phyloP scores from a whole-genome alignment of 2,888 invertebrate genomes.

The Proisotoma minuta region DNA sequence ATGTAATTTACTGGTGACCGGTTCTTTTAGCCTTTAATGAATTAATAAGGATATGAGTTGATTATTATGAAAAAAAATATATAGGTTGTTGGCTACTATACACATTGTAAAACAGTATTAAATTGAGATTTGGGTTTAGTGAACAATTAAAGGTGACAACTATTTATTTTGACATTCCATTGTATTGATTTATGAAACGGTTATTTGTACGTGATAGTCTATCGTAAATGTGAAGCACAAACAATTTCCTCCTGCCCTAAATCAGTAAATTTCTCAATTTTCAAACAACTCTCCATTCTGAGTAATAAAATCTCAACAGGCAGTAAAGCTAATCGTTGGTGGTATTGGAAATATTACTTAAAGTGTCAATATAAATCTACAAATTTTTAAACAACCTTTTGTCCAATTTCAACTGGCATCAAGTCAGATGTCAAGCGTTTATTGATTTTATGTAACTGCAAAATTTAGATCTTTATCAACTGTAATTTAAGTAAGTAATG shows the following conservation, averaged over 20 bases:
- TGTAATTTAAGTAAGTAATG: background rate
- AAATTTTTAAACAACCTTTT: too few species aligned
- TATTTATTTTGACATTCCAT: background rate
- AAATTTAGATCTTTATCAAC: background rate
- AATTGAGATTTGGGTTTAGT: background rate
- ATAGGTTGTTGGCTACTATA: too few species aligned
- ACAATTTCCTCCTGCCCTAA: background rate
- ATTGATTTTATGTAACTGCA: background rate
- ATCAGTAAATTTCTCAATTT: constrained; percentile 3
- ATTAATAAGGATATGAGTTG: too few species aligned
- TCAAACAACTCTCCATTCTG: background rate
- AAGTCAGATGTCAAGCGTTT: background rate
- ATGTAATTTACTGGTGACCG: too few species aligned
- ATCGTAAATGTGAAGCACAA: background rate
- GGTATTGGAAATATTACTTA: background rate
- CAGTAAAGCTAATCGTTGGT: background rate
- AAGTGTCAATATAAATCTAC: too few species aligned
- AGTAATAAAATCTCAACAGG: background rate
- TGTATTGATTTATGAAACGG: background rate
- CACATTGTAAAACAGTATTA: background rate
- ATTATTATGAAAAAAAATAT: too few species aligned
- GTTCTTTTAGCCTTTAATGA: too few species aligned
- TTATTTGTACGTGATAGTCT: background rate
- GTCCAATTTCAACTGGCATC: too few species aligned
- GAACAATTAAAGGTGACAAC: background rate